These are phyloP conservation scores for Mylabris phalerata DNA, from an alignment of 1,140 invertebrate genomes.

Conservation along the genomic window DNA sequence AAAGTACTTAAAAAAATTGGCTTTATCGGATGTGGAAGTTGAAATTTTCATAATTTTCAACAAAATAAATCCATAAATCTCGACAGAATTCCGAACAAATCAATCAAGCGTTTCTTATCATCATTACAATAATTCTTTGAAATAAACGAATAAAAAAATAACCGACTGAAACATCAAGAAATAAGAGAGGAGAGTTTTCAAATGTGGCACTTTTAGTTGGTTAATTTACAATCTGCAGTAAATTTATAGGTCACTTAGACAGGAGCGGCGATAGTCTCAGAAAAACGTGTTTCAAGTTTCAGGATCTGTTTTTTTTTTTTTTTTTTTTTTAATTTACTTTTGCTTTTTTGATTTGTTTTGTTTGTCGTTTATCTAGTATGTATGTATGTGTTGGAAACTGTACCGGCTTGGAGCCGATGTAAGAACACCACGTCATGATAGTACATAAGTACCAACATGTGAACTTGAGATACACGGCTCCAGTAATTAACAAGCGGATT, in stretches of 20 bases:
- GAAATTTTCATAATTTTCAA: no score
- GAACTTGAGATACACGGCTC: constrained; percentile 24
- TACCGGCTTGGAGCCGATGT: constrained; percentile 17
- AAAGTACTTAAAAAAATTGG: no score
- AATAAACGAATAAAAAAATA: no score
- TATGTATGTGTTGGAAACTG: constrained; percentile 8
- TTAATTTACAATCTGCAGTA: constrained; percentile 20
- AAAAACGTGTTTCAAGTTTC: constrained; percentile 23
- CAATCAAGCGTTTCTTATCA: no score
- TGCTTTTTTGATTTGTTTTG: constrained; percentile 6
- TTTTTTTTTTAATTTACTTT: constrained; percentile 1
- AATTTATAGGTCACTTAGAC: constrained; percentile 27
- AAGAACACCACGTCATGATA: constrained; percentile 20
- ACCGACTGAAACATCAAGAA: neutral
- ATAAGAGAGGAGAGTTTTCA: neutral
- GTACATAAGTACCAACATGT: constrained; percentile 29
- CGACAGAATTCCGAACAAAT: no score
- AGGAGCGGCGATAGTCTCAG: constrained; percentile 18
- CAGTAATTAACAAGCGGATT: constrained; percentile 21
- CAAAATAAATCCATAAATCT: no score
- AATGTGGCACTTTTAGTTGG: constrained; percentile 6
- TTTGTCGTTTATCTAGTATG: no score
- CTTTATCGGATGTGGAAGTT: no score
- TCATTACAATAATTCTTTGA: no score
- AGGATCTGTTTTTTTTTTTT: no score